Percentiles rank a stretch among this genome's conserved stretches.
Conservation (phyloP, 2,797 vertebrate genomes). For the Arnoldichthys spilopterus region DNA sequence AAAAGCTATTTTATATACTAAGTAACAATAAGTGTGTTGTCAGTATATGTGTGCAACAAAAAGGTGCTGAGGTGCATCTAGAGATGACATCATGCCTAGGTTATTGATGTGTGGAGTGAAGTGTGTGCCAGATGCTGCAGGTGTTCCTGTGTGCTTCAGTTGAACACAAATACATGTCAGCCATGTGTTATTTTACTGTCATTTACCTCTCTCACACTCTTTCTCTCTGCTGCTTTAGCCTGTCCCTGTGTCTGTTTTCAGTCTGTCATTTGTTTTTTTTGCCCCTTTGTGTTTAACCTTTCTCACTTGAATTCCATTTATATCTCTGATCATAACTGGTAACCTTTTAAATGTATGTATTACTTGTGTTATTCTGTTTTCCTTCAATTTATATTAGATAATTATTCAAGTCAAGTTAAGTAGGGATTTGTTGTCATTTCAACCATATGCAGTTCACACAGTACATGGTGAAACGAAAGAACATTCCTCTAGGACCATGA, state of each 20-base stretch:
- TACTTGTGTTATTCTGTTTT: too few relatives aligned
- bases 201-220: conserved; percentile 5
- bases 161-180: background rate
- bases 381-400: too few relatives aligned
- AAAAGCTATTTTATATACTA: background rate
- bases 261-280: background rate
- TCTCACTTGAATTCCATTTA: background rate
- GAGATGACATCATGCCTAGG: conserved; percentile 39
- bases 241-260: background rate
- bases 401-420: too few relatives aligned
- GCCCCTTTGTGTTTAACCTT: background rate
- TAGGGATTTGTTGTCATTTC: too few relatives aligned
- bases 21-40: conserved; percentile 3
- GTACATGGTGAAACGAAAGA: too few relatives aligned
- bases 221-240: background rate
- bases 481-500: too few relatives aligned
- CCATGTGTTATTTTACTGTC: background rate
- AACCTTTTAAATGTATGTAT: too few relatives aligned
- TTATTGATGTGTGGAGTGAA: conserved; percentile 24
- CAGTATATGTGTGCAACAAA: background rate
- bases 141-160: conserved; percentile 20
- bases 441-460: too few relatives aligned
- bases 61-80: conserved; percentile 32
- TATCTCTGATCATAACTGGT: too few relatives aligned
- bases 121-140: conserved; percentile 31